Evolutionary conservation across 2,888 invertebrate genomes (phyloP).

Genomic region (Agonopterix alstromeriana): DNA sequence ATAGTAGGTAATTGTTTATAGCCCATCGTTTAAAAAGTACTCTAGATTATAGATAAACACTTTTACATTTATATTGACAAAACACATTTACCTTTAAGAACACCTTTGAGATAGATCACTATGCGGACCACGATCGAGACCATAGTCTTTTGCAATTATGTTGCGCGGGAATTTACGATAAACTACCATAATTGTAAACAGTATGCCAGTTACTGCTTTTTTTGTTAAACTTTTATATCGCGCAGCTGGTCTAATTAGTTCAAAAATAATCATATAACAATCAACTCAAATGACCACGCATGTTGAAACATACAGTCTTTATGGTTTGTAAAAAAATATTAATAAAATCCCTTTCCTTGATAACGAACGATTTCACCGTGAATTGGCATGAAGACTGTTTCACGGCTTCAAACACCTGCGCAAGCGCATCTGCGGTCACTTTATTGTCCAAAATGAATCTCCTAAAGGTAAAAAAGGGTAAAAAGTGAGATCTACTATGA

Average conservation of each 20-base stretch:
- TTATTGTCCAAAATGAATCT: constrained; percentile 50
- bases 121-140: too few relatives aligned
- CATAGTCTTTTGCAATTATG: neutral
- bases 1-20: too few relatives aligned
- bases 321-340: constrained; percentile 18
- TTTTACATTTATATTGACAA: too few relatives aligned
- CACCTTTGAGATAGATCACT: too few relatives aligned
- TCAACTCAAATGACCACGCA: constrained; percentile 25
- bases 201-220: too few relatives aligned
- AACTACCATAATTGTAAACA: neutral
- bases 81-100: too few relatives aligned
- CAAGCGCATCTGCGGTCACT: constrained; percentile 55
- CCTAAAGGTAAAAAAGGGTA: constrained; percentile 27
- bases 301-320: constrained; percentile 8
- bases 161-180: neutral
- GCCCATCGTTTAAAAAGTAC: too few relatives aligned
- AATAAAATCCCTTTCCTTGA: constrained; percentile 13
- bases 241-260: constrained; percentile 10
- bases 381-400: constrained; percentile 28
- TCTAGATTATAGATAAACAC: too few relatives aligned
- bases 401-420: constrained; percentile 46
- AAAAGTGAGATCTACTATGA: constrained; percentile 4
- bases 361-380: constrained; percentile 22
- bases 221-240: too few relatives aligned
- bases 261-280: constrained; percentile 17